Base-by-base conservation (phyloP, 2,888 invertebrate genomes). In the Idaea aversata region DNA sequence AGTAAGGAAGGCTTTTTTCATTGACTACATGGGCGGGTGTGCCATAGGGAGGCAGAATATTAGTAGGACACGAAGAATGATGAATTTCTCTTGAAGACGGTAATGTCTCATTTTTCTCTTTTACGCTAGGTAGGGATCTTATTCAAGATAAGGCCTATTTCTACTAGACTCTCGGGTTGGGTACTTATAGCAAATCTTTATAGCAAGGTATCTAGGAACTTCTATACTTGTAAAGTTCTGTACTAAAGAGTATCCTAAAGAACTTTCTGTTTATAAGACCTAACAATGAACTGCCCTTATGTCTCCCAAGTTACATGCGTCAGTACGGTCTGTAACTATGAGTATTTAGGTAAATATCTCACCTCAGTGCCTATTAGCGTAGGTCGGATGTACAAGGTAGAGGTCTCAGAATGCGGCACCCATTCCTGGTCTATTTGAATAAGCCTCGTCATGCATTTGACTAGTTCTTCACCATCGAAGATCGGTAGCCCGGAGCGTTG, bases 281-380 rank as follows among this genome's bases (percentile, higher is more conserved):
- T 25, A 25, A 25, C 25, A 25, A 25, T 25, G 25, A 25, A 25
- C 25, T 25, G 25, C 25, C 25, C 25, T 25, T 3, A 25, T 25
- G 25, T 25, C 25, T 25, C 25, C 25, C 25, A 25, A 25, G 25
- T 25, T 3, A 25, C 3, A 2, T 25, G 25, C 25, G 3, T 25
- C 25, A 25, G 25, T 25, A 25, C 25, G 25, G 25, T 25, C 25
- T 25, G 25, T 25, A 25, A 25, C 25, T 3, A 25, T 25, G 25
- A 25, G 25, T 25, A 25, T 25, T 25, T 25, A 25, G 25, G 25
- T 25, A 47, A 10, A 47, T 10, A 47, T 93, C 96, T 95, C 91
- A 99, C 99, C 94, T 99, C 99, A 67, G 98, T 98, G 69, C 98
- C 99, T 81, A 99, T 99, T 64, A 99, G 92, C 10, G 99, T 98